Conservation (phyloP, 1,140 invertebrate genomes). For the Diachasmimorpha longicaudata region DNA sequence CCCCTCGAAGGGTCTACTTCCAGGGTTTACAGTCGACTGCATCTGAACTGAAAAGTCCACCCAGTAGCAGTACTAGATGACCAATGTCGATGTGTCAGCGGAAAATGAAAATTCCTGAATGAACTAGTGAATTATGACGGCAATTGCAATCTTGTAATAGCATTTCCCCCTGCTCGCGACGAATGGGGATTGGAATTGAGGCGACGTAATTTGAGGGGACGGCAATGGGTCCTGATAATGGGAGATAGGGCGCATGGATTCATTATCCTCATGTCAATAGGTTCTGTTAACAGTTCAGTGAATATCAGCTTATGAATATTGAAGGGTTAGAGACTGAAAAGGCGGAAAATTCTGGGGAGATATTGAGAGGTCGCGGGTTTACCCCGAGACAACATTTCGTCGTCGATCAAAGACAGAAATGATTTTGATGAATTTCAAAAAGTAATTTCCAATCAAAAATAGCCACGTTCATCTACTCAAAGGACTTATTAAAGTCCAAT, state of each 20-base stretch:
- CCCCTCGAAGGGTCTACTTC: too few relatives aligned
- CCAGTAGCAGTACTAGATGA: too few relatives aligned
- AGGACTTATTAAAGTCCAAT: too few relatives aligned
- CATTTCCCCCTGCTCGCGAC: not conserved
- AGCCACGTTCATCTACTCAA: too few relatives aligned
- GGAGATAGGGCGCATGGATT: not conserved
- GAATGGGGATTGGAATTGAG: not conserved
- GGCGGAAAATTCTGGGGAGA: not conserved
- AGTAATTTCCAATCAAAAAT: too few relatives aligned
- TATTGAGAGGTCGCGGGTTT: too few relatives aligned
- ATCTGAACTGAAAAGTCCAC: too few relatives aligned
- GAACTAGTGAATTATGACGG: not conserved
- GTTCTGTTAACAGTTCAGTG: not conserved
- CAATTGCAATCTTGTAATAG: not conserved
- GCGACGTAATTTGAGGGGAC: not conserved
- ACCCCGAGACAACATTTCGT: too few relatives aligned
- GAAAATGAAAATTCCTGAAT: conserved; percentile 1
- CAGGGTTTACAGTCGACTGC: too few relatives aligned
- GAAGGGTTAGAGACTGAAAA: not conserved
- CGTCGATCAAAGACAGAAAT: too few relatives aligned
- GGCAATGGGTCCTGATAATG: not conserved
- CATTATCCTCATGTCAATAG: not conserved
- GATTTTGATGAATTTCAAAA: too few relatives aligned
- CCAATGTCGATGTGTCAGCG: not conserved
- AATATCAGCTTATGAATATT: not conserved